Evolutionary conservation across 2,888 invertebrate species (phyloP), one percentile per base, ranked within the genome.

Genomic region (Dryadula phaetusa): DNA sequence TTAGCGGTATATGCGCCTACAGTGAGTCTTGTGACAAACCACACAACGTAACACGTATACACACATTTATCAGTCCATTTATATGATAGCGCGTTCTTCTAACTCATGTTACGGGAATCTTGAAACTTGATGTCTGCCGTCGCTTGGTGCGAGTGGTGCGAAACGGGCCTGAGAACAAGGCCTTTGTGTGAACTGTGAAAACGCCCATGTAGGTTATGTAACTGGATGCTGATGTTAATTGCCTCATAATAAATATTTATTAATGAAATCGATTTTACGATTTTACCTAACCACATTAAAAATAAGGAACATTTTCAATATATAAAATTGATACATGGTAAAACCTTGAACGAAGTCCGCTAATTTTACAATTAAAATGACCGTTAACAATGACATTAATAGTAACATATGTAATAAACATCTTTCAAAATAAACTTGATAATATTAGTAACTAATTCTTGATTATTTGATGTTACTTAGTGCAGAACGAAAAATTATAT

Each of bases 121-220:
- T 81, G 83, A 77, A 80, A 82, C 79, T 76, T 72, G 79, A 79
- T 75, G 79, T 79, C 77, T 75, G 82, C 82, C 79, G 79, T 81
- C 77, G 81, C 79, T 73, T 73, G 70, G 46, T 61, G 62, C 63
- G 67, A 71, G 72, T 70, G 74, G 73, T 75, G 73, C 75, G 75
- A 79, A 75, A 76, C 78, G 73, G 68, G 78, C 80, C 79, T 86
- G 88, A 82, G 88, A 89, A 87, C 87, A 78, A 77, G 77, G 79
- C 80, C 82, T 79, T 80, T 52, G 52, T 52, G 52, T 52, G 52
- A 52, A 52, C 81, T 84, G 84, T 79, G 81, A 82, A 83, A 77
- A 77, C 84, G 88, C 88, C 82, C 89, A 88, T 88, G 85, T 84
- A 77, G 79, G 82, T 88, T 87, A 87, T 85, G 80, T 83, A 87